Evolutionary conservation across 2,888 invertebrate species (phyloP), one percentile per base, ranked within the genome.

Genomic region (Megalurothrips usitatus): DNA sequence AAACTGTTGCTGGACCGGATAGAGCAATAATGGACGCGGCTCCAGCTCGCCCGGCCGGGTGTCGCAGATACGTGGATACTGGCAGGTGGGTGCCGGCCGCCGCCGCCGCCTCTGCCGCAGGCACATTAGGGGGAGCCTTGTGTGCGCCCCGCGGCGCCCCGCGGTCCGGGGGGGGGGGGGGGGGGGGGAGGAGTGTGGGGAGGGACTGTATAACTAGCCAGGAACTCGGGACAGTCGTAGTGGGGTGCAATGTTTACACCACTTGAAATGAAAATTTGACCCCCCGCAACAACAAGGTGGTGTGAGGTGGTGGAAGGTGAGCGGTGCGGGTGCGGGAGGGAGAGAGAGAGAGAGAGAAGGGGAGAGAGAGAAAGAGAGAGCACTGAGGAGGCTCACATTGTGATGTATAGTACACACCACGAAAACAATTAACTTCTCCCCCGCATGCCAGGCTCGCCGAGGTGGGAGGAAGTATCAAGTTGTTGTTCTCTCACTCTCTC

Each of bases 261-360:
- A 75, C 68, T 75, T 26, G 68, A 26, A 75, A 75, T 75, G 68
- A 75, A 75, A 75, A 75, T 75, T 75, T 75, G 68, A 75, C 68
- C 68, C 58, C 23, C 23, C n/a, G 68, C 68, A 26, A n/a, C 19
- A 58, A 58, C 58, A 58, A 58, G 58, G 58, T 23, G 26, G 68
- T 4, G n/a, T 3, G 63, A 1, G n/a, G 52, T 12, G 58, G 14
- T 6, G 58, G 58, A n/a, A 6, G 14, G 58, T 8, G 58, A 17
- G 58, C 12, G 52, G 52, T 11, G 52, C 52, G 52, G n/a, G 52
- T 12, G 58, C 58, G 19, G 58, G 58, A n/a, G 19, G 14, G 58
- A n/a, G 58, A 17, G 58, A 58, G n/a, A n/a, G 58, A 58, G 58
- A 11, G 58, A 19, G 52, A 19, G 14, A 43, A 4, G 6, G 34